These are phyloP conservation scores for Holacanthella duospinosa DNA, from an alignment of 2,888 invertebrate species.

Conservation along the genomic window DNA sequence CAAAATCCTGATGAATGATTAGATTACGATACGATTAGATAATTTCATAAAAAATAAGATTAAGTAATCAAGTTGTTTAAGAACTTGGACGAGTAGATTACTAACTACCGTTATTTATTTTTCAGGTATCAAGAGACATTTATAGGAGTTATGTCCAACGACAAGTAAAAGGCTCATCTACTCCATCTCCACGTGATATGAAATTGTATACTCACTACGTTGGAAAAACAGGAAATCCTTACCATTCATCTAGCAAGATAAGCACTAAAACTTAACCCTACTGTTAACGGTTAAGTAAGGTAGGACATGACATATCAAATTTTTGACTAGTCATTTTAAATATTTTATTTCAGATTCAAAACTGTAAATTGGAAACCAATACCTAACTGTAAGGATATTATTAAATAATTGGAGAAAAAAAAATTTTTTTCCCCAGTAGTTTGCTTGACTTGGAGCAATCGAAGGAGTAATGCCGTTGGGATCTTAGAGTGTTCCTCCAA, in stretches of 20 bases:
- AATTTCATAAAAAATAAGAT: no score
- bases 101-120: constrained; percentile 1
- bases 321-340: background rate
- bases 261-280: background rate
- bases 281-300: background rate
- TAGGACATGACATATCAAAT: background rate
- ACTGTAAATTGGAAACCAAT: background rate
- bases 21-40: no score
- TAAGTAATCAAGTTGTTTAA: background rate
- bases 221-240: constrained; percentile 32
- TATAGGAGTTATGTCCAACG: constrained; percentile 58
- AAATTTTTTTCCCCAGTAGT: no score
- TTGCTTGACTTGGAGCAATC: no score
- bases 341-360: background rate
- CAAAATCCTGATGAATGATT: background rate
- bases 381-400: background rate
- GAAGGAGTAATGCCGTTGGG: no score
- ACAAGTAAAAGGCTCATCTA: constrained; percentile 48
- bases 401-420: background rate
- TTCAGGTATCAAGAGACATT: constrained; percentile 49
- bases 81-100: background rate
- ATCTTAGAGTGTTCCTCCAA: no score
- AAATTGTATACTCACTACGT: constrained; percentile 42
- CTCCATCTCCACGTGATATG: constrained; percentile 44
- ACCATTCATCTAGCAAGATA: background rate